These are phyloP conservation scores for Hormiphora californensis DNA, from an alignment of 37 sponge, comb jelly and placozoan species.

Conservation along the genomic window DNA sequence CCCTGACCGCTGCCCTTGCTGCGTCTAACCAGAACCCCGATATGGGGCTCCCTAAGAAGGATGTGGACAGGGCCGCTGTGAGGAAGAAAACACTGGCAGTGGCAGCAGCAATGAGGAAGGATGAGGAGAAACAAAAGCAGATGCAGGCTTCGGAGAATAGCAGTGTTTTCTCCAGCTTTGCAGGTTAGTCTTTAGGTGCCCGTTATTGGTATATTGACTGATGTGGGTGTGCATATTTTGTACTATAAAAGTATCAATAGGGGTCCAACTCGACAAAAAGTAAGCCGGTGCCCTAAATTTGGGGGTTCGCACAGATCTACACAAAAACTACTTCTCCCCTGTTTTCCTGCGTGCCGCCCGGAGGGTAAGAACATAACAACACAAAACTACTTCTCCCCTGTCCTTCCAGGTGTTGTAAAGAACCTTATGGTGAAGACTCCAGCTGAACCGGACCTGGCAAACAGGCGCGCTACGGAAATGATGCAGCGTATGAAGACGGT, in stretches of 20 bases:
- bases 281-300: background rate
- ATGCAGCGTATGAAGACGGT: slow-evolving; percentile 52
- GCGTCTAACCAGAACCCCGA: slow-evolving; percentile 15
- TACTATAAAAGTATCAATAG: background rate
- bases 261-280: background rate
- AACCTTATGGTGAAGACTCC: slow-evolving; percentile 54
- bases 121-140: slow-evolving; percentile 52
- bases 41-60: slow-evolving; percentile 45
- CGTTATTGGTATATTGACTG: no score
- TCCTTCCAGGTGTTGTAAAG: slow-evolving; percentile 50
- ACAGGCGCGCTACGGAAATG: slow-evolving; percentile 45
- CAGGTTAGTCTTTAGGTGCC: background rate
- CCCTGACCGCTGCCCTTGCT: slow-evolving; percentile 19
- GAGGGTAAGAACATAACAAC: no score
- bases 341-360: background rate
- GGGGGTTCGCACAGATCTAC: no score
- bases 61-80: slow-evolving; percentile 37
- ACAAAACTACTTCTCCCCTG: background rate
- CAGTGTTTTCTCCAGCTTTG: slow-evolving; percentile 47
- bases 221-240: no score
- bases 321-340: background rate
- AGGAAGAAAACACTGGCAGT: slow-evolving; percentile 47
- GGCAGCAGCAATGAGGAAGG: slow-evolving; percentile 52
- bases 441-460: slow-evolving; percentile 38
- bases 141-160: slow-evolving; percentile 49